Percentiles rank a stretch among this genome's conserved stretches.
Evolutionary conservation across 2,113 vertebrate species (phyloP).

Genomic region (Sinocyclocheilus grahami): DNA sequence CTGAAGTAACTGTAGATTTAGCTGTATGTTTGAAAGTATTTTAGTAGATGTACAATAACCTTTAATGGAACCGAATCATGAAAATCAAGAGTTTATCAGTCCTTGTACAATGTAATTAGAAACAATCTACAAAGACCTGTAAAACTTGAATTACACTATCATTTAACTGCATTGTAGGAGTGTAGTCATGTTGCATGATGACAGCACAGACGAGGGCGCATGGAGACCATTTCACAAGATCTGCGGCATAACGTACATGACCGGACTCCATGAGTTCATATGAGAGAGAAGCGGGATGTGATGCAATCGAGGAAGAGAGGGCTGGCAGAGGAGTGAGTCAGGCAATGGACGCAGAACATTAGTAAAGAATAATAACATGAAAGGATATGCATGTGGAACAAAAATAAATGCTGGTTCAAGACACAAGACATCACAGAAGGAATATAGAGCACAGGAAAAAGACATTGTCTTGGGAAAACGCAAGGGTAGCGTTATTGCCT

Average conservation of each 20-base stretch:
- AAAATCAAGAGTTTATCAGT: too few relatives aligned
- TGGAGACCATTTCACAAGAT: slow-evolving; percentile 38
- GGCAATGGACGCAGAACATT: slow-evolving; percentile 48
- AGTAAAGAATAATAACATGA: slow-evolving; percentile 44
- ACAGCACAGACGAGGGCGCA: slow-evolving; percentile 37
- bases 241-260: slow-evolving; percentile 49
- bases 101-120: background rate
- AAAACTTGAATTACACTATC: background rate
- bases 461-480: slow-evolving; percentile 40
- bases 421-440: slow-evolving; percentile 46
- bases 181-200: slow-evolving; percentile 47
- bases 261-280: slow-evolving; percentile 32
- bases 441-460: slow-evolving; percentile 46
- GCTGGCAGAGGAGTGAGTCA: slow-evolving; percentile 35
- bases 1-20: background rate
- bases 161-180: slow-evolving; percentile 60
- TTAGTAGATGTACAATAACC: background rate
- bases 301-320: slow-evolving; percentile 28
- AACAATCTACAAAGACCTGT: background rate
- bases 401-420: slow-evolving; percentile 15
- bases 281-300: slow-evolving; percentile 38
- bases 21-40: background rate
- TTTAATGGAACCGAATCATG: background rate
- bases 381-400: slow-evolving; percentile 26
- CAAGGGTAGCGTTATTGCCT: slow-evolving; percentile 72